A percentile compares a stretch with the other conserved stretches of the same genome.
These are phyloP conservation scores for Mormyrus hasselquistii DNA, from an alignment of 2,797 vertebrate genomes.

Conservation along the genomic window DNA sequence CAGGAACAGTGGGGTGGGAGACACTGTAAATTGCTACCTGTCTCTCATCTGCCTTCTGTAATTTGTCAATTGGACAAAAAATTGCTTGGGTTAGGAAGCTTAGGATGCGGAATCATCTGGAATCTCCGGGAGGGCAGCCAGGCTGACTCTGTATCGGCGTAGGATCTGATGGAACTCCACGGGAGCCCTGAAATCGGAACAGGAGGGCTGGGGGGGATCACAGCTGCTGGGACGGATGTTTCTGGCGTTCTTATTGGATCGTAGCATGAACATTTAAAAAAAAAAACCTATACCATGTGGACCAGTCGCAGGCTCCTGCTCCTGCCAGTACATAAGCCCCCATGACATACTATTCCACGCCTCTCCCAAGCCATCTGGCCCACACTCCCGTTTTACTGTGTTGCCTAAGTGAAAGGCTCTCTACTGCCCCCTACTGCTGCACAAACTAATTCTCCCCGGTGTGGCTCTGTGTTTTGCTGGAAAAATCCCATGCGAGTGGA, in stretches of 20 bases:
- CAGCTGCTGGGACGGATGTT: neutral
- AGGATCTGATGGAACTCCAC: neutral
- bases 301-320: neutral
- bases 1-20: neutral
- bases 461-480: neutral
- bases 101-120: neutral
- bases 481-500: neutral
- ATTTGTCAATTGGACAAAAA: neutral
- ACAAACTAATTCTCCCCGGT: neutral
- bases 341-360: neutral
- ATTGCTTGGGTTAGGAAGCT: neutral
- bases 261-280: neutral
- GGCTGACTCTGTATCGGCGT: neutral
- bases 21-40: neutral
- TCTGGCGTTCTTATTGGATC: neutral
- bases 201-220: neutral
- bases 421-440: neutral
- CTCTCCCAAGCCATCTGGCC: neutral
- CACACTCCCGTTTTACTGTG: neutral
- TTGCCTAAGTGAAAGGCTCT: neutral
- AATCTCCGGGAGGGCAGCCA: neutral
- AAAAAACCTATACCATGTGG: neutral
- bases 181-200: slow-evolving; percentile 16
- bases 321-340: neutral
- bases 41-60: neutral